Conservation (phyloP, 2,888 invertebrate species). For the Carabus problematicus region DNA sequence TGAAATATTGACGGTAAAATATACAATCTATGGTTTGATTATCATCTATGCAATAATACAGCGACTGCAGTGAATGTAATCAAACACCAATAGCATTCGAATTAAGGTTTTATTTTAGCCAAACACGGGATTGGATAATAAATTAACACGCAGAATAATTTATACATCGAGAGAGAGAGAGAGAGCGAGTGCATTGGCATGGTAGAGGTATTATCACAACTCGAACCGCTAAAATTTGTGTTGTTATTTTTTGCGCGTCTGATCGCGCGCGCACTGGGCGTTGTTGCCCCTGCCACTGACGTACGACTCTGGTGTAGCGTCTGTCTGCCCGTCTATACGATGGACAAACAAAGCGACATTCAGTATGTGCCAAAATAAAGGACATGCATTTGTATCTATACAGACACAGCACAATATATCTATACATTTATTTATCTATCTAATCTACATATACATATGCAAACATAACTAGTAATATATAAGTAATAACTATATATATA, state of each 20-base stretch:
- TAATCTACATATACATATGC: too few relatives aligned
- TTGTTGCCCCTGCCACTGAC: conserved; percentile 27
- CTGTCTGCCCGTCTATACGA: conserved; percentile 35
- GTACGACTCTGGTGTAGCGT: conserved; percentile 28
- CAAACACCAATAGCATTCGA: background rate
- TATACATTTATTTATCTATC: too few relatives aligned
- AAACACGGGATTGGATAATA: conserved; percentile 27
- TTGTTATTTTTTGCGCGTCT: conserved; percentile 37
- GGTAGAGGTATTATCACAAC: conserved; percentile 19
- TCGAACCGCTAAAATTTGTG: conserved; percentile 40
- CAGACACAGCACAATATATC: too few relatives aligned
- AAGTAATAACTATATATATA: too few relatives aligned
- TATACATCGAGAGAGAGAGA: conserved; percentile 2
- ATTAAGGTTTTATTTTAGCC: conserved; percentile 1
- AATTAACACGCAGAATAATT: conserved; percentile 28
- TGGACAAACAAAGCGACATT: background rate
- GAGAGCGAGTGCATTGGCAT: conserved; percentile 28
- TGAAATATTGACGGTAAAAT: too few relatives aligned
- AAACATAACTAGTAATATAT: too few relatives aligned
- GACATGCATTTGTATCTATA: too few relatives aligned
- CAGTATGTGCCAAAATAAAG: too few relatives aligned
- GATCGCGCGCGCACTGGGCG: conserved; percentile 32
- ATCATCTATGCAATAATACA: too few relatives aligned
- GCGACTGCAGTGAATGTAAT: too few relatives aligned
- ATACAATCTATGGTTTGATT: too few relatives aligned